Conservation (phyloP, 37 sponge, comb jelly and placozoan genomes). For the Theonella swinhoei region DNA sequence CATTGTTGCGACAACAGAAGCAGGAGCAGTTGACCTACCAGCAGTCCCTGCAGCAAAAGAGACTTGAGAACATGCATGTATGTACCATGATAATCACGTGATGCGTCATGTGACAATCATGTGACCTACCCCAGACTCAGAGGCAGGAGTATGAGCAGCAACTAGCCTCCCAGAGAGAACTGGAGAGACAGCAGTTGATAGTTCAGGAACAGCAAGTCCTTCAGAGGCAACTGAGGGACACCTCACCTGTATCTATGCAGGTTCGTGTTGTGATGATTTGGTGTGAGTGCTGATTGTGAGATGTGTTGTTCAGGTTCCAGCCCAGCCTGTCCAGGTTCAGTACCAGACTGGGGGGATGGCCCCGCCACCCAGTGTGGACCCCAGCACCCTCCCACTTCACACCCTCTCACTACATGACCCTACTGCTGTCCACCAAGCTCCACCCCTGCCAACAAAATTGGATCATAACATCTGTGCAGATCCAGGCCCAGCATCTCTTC, state of each 20-base stretch:
- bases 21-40: slow-evolving; percentile 86
- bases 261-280: neutral
- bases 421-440: neutral
- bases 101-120: neutral
- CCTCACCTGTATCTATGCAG: neutral
- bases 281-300: neutral
- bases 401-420: slow-evolving; percentile 29
- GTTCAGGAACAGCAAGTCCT: slow-evolving; percentile 77
- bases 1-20: slow-evolving; percentile 91
- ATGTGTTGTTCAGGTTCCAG: neutral
- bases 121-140: slow-evolving; percentile 18
- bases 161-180: slow-evolving; percentile 65
- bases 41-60: slow-evolving; percentile 62
- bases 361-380: neutral
- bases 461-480: neutral
- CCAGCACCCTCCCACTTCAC: slow-evolving; percentile 4
- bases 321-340: neutral
- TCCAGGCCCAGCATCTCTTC: slow-evolving; percentile 13
- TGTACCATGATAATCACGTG: neutral
- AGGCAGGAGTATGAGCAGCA: slow-evolving; percentile 54
- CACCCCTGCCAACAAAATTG: slow-evolving; percentile 29
- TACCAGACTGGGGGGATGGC: neutral
- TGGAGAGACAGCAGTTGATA: slow-evolving; percentile 67
- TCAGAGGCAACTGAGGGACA: slow-evolving; percentile 1
- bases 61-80: slow-evolving; percentile 29